Evolutionary conservation across 2,888 invertebrate species (phyloP), one percentile per base, ranked within the genome.

Genomic region (Drosophila neonasuta): DNA sequence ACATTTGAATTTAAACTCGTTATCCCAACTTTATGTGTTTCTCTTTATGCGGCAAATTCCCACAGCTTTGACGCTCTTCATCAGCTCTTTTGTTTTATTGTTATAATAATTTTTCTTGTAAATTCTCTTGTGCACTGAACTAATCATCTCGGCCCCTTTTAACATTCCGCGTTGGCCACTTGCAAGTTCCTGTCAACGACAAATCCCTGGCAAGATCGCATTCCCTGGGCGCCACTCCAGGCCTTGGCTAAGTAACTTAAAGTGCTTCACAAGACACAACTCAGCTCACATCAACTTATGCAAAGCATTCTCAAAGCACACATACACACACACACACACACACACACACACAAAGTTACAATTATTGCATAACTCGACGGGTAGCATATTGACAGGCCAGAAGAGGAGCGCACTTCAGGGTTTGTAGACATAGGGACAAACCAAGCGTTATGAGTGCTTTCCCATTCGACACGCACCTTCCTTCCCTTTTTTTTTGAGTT

Each of bases 391-490:
- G 86, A 80, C 86, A 82, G 80, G 57, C 62, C 58, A 45, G 36
- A 15, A 50, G 51, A 55, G 68, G 54, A 57, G 49, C 54, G 63
- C 77, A 64, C 68, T 57, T 63, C 36, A 34, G 44, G 36, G 50
- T n/a, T 32, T 44, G 51, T 20, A 34, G 66, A 52, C 65, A 58
- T 42, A 51, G 69, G 54, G 41, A 50, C 36, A 82, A 74, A 50
- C 68, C 63, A 54, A 68, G 83, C 86, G 69, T 79, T 85, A 82
- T 82, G 80, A 80, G 80, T 77, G 86, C 68, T 85, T 73, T 77
- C 77, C 80, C 80, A 77, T 82, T 85, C 74, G 80, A 77, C 80
- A 80, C 83, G 86, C 74, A 80, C 68, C 71, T 79, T 61, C 52
- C 51, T 45, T 50, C 24, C 36, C 20, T 24, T 6, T 5, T 4